Conservation (phyloP, 2,797 vertebrate genomes). For the Lycodopsis pacificus region DNA sequence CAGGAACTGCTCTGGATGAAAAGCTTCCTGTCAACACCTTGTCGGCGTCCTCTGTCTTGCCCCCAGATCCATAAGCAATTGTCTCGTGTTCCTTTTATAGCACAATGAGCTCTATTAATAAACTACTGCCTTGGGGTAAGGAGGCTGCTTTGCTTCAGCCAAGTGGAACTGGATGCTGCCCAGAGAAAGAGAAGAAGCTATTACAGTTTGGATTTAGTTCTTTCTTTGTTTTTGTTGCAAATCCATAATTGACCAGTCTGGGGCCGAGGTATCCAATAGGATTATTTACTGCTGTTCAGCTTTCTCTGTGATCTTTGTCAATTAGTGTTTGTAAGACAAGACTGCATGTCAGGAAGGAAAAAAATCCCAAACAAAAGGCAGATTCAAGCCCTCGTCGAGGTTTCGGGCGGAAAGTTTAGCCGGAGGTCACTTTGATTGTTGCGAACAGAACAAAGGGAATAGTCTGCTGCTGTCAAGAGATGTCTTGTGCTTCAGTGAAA, state of each 20-base stretch:
- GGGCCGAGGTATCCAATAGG: constrained; percentile 60
- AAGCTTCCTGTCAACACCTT: constrained; percentile 78
- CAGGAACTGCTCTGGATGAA: constrained; percentile 66
- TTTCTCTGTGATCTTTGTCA: constrained; percentile 62
- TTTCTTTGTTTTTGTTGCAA: constrained; percentile 56
- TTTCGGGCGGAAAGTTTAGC: constrained; percentile 61
- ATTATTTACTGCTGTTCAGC: constrained; percentile 67
- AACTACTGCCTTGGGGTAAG: constrained; percentile 50
- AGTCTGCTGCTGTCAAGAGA: constrained; percentile 60
- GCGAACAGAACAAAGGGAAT: constrained; percentile 61
- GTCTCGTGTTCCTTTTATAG: constrained; percentile 69
- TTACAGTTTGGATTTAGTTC: constrained; percentile 58
- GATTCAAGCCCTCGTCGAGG: constrained; percentile 41
- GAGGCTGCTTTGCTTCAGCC: constrained; percentile 56
- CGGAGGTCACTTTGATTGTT: constrained; percentile 46
- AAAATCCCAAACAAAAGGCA: constrained; percentile 56
- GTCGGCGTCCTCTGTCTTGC: constrained; percentile 61
- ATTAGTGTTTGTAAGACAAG: constrained; percentile 62
- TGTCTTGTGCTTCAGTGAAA: constrained; percentile 59
- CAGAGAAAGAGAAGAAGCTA: constrained; percentile 63
- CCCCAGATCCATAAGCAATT: constrained; percentile 62
- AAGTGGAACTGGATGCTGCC: constrained; percentile 68
- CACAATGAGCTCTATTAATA: constrained; percentile 81
- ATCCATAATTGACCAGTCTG: constrained; percentile 73
- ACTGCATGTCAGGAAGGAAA: constrained; percentile 46